These are phyloP conservation scores for Trichonephila clavata DNA, from an alignment of 1,140 invertebrate genomes.

Conservation along the genomic window DNA sequence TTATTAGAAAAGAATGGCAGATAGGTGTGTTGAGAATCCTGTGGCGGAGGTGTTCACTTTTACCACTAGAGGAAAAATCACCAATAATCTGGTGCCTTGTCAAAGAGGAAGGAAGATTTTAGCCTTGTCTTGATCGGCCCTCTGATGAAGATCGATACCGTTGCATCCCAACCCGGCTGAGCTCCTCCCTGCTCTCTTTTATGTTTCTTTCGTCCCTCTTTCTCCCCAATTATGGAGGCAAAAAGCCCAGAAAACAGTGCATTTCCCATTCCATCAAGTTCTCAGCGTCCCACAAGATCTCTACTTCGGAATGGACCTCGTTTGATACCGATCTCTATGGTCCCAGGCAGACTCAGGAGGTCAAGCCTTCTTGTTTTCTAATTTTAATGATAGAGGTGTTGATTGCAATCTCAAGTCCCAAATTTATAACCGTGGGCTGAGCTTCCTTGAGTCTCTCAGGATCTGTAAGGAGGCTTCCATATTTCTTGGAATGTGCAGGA, in stretches of 20 bases:
- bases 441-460: slow-evolving; percentile 42
- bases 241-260: slow-evolving; percentile 40
- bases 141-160: slow-evolving; percentile 69
- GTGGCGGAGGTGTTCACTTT: slow-evolving; percentile 15
- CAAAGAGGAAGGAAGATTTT: slow-evolving; percentile 54
- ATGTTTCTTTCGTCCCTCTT: slow-evolving; percentile 16
- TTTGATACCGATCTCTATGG: slow-evolving; percentile 69
- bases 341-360: slow-evolving; percentile 51
- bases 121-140: slow-evolving; percentile 59
- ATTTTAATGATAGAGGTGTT: slow-evolving; percentile 76
- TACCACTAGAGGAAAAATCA: not conserved
- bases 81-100: slow-evolving; percentile 42
- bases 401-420: slow-evolving; percentile 62
- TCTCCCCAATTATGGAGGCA: slow-evolving; percentile 63
- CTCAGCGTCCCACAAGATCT: slow-evolving; percentile 68
- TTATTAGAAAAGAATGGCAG: not conserved
- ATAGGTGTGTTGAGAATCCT: not conserved
- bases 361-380: slow-evolving; percentile 73
- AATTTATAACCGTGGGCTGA: slow-evolving; percentile 61
- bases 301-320: slow-evolving; percentile 59
- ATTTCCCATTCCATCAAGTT: slow-evolving; percentile 74
- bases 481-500: slow-evolving; percentile 46
- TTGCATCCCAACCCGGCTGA: slow-evolving; percentile 66
- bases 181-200: slow-evolving; percentile 55
- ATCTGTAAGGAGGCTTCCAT: slow-evolving; percentile 9